Conservation (phyloP, 2,797 vertebrate species). For the Syngnathus acus region DNA sequence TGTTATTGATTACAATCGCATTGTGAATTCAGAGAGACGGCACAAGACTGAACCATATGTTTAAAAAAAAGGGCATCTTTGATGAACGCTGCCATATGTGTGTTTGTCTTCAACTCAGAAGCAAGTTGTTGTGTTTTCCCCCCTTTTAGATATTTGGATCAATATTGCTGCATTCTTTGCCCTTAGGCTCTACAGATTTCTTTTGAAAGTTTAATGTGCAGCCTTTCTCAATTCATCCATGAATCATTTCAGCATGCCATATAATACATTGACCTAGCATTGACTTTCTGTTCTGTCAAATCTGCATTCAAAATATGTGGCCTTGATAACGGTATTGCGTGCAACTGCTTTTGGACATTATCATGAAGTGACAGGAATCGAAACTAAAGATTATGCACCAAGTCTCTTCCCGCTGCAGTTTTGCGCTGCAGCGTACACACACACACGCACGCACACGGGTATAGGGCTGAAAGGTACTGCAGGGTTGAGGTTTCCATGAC, state of each 20-base stretch:
- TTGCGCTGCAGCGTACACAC: not conserved
- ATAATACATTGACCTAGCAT: slow-evolving; percentile 22
- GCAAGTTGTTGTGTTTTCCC: slow-evolving; percentile 5
- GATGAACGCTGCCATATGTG: not conserved
- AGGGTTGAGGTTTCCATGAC: not conserved
- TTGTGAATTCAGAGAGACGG: no score
- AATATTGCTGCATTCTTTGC: slow-evolving; percentile 11
- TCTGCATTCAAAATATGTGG: slow-evolving; percentile 7
- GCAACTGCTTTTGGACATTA: slow-evolving; percentile 8
- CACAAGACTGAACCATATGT: no score
- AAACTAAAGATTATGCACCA: not conserved
- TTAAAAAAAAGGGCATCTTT: not conserved
- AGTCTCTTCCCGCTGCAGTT: not conserved
- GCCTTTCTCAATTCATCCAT: slow-evolving; percentile 33
- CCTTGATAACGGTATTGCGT: not conserved
- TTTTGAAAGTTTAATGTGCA: slow-evolving; percentile 46
- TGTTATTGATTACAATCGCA: no score
- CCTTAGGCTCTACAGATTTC: slow-evolving; percentile 34
- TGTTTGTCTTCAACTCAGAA: not conserved
- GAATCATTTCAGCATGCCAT: slow-evolving; percentile 37
- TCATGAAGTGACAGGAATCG: not conserved
- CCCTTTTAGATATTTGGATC: slow-evolving; percentile 36
- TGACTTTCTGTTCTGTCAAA: slow-evolving; percentile 11
- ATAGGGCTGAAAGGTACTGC: not conserved
- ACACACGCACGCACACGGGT: not conserved